Evolutionary conservation across 2,113 vertebrate genomes (phyloP).

Genomic region (Ellobius talpinus): DNA sequence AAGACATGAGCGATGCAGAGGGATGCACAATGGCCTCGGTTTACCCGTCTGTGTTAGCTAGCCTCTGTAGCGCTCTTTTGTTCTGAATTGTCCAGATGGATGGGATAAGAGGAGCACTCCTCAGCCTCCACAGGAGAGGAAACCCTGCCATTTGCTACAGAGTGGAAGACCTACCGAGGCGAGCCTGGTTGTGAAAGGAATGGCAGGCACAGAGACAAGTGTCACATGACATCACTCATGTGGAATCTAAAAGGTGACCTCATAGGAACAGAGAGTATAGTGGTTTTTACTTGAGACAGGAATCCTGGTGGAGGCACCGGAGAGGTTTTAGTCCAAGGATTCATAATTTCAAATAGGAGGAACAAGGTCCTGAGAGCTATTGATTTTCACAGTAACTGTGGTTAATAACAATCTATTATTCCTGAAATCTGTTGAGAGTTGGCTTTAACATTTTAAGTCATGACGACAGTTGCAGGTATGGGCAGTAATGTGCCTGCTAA

Average conservation of each 20-base stretch:
- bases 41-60: not conserved
- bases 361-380: not conserved
- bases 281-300: not conserved
- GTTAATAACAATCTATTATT: not conserved
- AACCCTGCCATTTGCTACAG: not conserved
- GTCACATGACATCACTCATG: not conserved
- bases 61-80: rapidly evolving
- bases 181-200: not conserved
- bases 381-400: not conserved
- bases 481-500: not conserved
- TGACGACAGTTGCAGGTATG: not conserved
- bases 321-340: not conserved
- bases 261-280: not conserved
- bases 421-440: not conserved
- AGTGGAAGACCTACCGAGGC: not conserved
- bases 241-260: not conserved
- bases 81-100: not conserved
- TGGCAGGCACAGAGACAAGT: not conserved
- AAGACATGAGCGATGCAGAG: not conserved
- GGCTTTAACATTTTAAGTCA: not conserved
- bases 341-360: not conserved
- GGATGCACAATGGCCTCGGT: not conserved
- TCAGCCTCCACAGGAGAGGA: not conserved
- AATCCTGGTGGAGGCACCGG: not conserved
- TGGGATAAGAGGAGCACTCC: not conserved